phyloP scores from a whole-genome alignment of 2,888 invertebrate genomes.

The Metalampra italica region DNA sequence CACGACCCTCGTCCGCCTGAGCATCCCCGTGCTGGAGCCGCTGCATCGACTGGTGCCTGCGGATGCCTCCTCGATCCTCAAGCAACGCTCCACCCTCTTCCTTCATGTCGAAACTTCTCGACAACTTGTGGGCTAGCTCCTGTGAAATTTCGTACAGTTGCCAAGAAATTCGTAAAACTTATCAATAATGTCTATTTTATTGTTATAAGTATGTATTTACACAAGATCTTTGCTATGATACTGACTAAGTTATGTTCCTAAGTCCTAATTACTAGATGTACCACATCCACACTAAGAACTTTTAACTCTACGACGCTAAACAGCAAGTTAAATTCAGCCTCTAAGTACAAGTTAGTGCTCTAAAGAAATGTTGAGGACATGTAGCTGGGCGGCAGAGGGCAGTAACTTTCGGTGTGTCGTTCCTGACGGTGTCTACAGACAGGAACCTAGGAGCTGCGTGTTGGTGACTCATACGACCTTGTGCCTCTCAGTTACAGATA shows the following conservation, averaged over 20 bases:
- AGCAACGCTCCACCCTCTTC: slow-evolving; percentile 87
- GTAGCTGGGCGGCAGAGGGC: slow-evolving; percentile 74
- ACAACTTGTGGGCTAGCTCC: slow-evolving; percentile 92
- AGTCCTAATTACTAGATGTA: slow-evolving; percentile 53
- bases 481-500: slow-evolving; percentile 71
- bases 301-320: slow-evolving; percentile 67
- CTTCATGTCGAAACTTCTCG: slow-evolving; percentile 93
- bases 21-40: slow-evolving; percentile 81
- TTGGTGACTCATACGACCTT: slow-evolving; percentile 56
- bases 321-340: slow-evolving; percentile 70
- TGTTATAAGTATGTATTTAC: slow-evolving; percentile 9
- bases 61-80: slow-evolving; percentile 81
- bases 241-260: slow-evolving; percentile 21
- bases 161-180: not conserved
- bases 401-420: slow-evolving; percentile 44
- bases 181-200: not conserved
- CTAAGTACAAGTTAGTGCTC: slow-evolving; percentile 69
- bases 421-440: slow-evolving; percentile 17
- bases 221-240: slow-evolving; percentile 11
- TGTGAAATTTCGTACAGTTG: slow-evolving; percentile 50
- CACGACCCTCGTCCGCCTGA: slow-evolving; percentile 69
- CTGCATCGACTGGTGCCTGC: slow-evolving; percentile 88
- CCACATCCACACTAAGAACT: slow-evolving; percentile 69
- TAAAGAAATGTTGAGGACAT: slow-evolving; percentile 53
- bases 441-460: slow-evolving; percentile 21